Evolutionary conservation across 2,888 invertebrate species (phyloP), one percentile per base, ranked within the genome.

Genomic region (Lepidocyrtoides sp.): DNA sequence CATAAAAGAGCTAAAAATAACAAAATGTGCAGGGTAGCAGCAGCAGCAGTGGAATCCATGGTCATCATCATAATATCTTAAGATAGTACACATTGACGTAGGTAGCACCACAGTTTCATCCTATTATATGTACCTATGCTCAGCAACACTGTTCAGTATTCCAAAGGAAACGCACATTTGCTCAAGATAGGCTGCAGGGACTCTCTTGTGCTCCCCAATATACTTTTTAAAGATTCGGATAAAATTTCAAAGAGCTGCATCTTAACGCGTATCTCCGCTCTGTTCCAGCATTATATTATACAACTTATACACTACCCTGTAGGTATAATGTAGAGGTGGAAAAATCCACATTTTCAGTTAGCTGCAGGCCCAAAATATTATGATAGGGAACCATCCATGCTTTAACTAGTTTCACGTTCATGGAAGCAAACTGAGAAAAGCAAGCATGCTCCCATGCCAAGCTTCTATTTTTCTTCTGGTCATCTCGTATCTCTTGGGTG

Each of bases 401-500:
- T 51, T 51, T 51, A n/a, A 51, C 17, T 5, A 5, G 51, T 17
- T 17, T 17, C n/a, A n/a, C n/a, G n/a, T n/a, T n/a, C n/a, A n/a
- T n/a, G n/a, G n/a, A n/a, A n/a, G n/a, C n/a, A n/a, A n/a, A n/a
- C n/a, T n/a, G n/a, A n/a, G n/a, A n/a, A n/a, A n/a, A n/a, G n/a
- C n/a, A n/a, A n/a, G 51, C 17, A 17, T 3, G 51, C 69, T 26
- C 69, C 14, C 32, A 29, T 23, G n/a, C 69, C 36, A 69, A 14
- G 29, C n/a, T 69, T 8, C 36, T 36, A 69, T 69, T 69, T 69
- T 72, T 72, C 72, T 72, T 44, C 23, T 72, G 72, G 72, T 72
- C 72, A 72, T 72, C 44, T 72, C 23, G 20, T 44, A 41, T 72
- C 44, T 72, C 72, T 72, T 72, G 72, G 72, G 44, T 72, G 44